Evolutionary conservation across 2,888 invertebrate genomes (phyloP).

Genomic region (Ochlodes sylvanus): DNA sequence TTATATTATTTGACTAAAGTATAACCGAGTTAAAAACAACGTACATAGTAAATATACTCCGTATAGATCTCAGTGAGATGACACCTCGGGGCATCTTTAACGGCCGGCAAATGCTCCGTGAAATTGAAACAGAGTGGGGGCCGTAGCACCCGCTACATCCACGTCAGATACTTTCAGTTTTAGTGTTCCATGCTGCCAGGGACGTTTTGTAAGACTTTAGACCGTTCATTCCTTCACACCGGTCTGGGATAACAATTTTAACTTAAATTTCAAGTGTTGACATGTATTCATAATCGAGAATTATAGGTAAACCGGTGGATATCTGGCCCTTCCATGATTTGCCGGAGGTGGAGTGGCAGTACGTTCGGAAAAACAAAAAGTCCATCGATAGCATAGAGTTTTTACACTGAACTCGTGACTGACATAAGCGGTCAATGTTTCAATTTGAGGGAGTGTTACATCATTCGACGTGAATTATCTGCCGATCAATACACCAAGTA

Average conservation of each 20-base stretch:
- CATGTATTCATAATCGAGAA: too few relatives aligned
- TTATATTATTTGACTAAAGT: too few relatives aligned
- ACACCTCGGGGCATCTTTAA: constrained; percentile 80
- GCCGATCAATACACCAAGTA: too few relatives aligned
- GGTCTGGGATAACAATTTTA: background rate
- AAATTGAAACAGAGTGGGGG: constrained; percentile 79
- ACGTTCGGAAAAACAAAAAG: too few relatives aligned
- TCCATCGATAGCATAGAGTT: too few relatives aligned
- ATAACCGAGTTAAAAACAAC: constrained; percentile 46
- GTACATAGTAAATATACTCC: constrained; percentile 61
- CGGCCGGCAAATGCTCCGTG: constrained; percentile 81
- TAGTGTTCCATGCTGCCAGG: background rate
- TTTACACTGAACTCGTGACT: too few relatives aligned
- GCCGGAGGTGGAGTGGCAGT: too few relatives aligned
- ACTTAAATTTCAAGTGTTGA: background rate
- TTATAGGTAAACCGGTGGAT: too few relatives aligned
- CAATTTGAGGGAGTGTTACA: too few relatives aligned
- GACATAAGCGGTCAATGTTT: too few relatives aligned
- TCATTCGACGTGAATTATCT: too few relatives aligned
- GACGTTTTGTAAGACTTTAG: background rate
- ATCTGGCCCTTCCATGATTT: too few relatives aligned
- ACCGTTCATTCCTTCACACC: background rate
- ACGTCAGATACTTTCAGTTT: constrained; percentile 57
- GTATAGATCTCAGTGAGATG: constrained; percentile 74
- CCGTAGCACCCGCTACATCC: constrained; percentile 64